Evolutionary conservation across 2,113 vertebrate genomes (phyloP).

Genomic region (Corynorhinus townsendii): DNA sequence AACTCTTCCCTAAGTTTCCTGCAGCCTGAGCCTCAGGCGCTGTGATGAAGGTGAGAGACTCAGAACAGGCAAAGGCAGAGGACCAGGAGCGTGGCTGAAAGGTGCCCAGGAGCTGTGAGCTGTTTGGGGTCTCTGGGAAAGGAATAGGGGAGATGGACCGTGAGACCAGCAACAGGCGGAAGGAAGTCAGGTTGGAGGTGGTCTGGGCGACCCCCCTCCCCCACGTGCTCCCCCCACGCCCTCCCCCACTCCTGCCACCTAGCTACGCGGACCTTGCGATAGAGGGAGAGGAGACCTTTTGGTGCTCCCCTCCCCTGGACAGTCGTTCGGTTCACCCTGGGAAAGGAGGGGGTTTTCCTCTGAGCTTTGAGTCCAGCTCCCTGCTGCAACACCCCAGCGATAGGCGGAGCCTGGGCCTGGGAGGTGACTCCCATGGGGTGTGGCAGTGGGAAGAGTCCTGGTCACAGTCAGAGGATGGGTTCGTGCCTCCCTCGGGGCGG

Average conservation of each 20-base stretch:
- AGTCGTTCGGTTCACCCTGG: not conserved
- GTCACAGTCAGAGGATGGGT: not conserved
- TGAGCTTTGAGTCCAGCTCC: not conserved
- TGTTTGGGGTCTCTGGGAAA: not conserved
- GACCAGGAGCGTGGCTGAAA: not conserved
- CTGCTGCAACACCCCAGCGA: not conserved
- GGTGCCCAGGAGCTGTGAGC: too few species aligned
- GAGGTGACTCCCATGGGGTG: not conserved
- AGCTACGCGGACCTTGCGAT: too few species aligned
- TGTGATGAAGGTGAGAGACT: not conserved
- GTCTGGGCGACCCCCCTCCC: not conserved
- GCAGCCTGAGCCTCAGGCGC: not conserved
- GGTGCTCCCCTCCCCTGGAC: not conserved
- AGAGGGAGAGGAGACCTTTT: not conserved
- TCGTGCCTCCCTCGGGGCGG: too few species aligned
- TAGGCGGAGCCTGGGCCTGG: not conserved
- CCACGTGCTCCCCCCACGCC: not conserved
- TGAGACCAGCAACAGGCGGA: not conserved
- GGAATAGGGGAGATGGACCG: rapidly evolving
- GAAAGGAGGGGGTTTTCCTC: not conserved
- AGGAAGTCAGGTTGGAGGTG: not conserved
- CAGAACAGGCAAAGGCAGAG: not conserved
- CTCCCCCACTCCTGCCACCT: not conserved
- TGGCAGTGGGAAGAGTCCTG: not conserved
- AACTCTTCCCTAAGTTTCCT: not conserved